Base-by-base conservation (phyloP, 2,113 vertebrate species). In the Bombycilla garrulus region DNA sequence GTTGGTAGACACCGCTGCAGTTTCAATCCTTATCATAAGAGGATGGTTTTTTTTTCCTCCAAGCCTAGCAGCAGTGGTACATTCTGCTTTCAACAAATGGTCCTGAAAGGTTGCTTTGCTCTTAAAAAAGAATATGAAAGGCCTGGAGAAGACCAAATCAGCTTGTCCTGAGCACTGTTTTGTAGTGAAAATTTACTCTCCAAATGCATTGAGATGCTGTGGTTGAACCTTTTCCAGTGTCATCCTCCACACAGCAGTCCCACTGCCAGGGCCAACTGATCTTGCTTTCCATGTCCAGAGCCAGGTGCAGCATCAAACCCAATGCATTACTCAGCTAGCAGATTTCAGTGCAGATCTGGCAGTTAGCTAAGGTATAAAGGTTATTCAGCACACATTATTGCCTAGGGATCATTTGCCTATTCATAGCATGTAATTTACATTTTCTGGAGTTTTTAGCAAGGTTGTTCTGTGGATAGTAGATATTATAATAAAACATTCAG, bases 281-380 rank as follows among this genome's bases (percentile, higher is more conserved):
- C 35, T 42, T 69, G 36, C 42, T 57, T 60, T 76, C 69, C 65
- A 45, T 4, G 11, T 22, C 50, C 82, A 76, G 28, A 72, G 24
- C 16, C 86, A 95, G 36, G 20, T 62, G 20, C 48, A 67, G 12
- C n/a, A 19, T 57, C 50, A 84, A 82, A 57, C 45, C 54, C 36
- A 61, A 35, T 26, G 48, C n/a, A 61, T 73, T n/a, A 73, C 44
- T 72, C 91, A 93, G 53, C 26, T 33, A 23, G 65, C 53, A 90
- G 54, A 80, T 73, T 73, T 80, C 50, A 65, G 28, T 80, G 78
- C 70, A 85, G 45, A 72, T 82, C 54, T 92, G 74, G 81, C 70
- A 80, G 42, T 33, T 70, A 82, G 84, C 47, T 91, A 21, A 58
- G 29, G 38, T 45, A 85, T 81, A 90, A 79, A 92, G 84, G 74